Evolutionary conservation across 2,797 vertebrate species (phyloP).

Genomic region (Alfaro cultratus): DNA sequence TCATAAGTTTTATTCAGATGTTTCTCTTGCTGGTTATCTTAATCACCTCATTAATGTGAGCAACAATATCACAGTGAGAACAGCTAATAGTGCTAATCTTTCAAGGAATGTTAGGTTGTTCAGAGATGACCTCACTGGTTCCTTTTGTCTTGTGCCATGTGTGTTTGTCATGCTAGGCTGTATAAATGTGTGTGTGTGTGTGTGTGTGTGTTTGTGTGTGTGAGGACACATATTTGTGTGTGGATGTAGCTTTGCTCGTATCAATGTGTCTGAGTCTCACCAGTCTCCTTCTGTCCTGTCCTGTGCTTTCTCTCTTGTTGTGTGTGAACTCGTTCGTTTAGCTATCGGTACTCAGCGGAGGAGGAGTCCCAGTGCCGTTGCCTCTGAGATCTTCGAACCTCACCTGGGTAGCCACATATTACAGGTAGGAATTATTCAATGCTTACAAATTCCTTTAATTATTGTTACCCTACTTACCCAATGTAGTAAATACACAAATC

Average conservation of each 20-base stretch:
- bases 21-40: constrained; percentile 8
- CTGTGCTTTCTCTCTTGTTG: constrained; percentile 69
- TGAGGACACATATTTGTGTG: constrained; percentile 37
- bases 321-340: constrained; percentile 73
- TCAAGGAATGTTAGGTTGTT: constrained; percentile 37
- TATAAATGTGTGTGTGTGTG: constrained; percentile 62
- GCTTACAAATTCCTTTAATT: not conserved
- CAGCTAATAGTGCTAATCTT: constrained; percentile 48
- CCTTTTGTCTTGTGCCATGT: constrained; percentile 79
- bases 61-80: not conserved
- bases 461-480: not conserved
- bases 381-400: constrained; percentile 95
- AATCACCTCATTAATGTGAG: not conserved
- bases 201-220: constrained; percentile 48
- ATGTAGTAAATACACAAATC: not conserved
- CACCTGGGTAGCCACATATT: constrained; percentile 99
- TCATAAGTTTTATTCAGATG: not conserved
- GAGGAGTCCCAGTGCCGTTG: constrained; percentile 89
- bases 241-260: constrained; percentile 69
- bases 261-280: constrained; percentile 77
- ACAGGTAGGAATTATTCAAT: constrained; percentile 84
- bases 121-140: constrained; percentile 67
- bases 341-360: constrained; percentile 93
- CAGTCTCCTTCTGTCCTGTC: constrained; percentile 78
- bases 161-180: constrained; percentile 76